Evolutionary conservation across 2,797 vertebrate species (phyloP).

Genomic region (Pangasius djambal): DNA sequence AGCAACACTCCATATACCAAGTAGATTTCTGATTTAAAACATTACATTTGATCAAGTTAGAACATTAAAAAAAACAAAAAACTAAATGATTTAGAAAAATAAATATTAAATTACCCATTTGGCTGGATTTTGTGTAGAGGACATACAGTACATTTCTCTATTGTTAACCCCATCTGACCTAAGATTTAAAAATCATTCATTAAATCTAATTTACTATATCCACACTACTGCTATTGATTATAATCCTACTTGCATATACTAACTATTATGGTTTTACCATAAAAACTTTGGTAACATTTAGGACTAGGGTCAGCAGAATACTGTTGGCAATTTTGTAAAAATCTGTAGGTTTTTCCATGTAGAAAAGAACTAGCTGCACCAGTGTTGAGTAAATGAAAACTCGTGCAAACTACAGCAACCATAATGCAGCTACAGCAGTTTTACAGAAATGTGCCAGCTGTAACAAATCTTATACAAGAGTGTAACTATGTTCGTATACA

Average conservation of each 20-base stretch:
- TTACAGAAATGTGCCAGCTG: background rate
- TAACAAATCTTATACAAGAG: background rate
- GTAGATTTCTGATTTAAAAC: background rate
- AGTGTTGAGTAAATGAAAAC: background rate
- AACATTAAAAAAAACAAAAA: background rate
- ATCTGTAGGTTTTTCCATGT: background rate
- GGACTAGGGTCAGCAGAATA: background rate
- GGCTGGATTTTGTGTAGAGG: background rate
- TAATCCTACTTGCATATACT: background rate
- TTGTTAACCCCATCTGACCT: background rate
- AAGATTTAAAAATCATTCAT: background rate
- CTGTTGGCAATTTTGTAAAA: background rate
- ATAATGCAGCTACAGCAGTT: background rate
- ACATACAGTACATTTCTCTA: background rate
- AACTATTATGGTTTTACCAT: too few species aligned
- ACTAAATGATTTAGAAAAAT: background rate
- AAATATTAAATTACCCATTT: background rate
- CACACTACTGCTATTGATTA: background rate
- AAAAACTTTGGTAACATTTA: background rate
- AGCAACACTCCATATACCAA: background rate
- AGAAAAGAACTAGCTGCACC: background rate
- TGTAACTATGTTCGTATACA: background rate
- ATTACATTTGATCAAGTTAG: background rate
- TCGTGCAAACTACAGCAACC: background rate
- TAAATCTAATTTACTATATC: background rate